Percentiles rank a stretch among this genome's conserved stretches.
Conservation (phyloP, 2,888 invertebrate genomes). For the Nesidiocoris tenuis region DNA sequence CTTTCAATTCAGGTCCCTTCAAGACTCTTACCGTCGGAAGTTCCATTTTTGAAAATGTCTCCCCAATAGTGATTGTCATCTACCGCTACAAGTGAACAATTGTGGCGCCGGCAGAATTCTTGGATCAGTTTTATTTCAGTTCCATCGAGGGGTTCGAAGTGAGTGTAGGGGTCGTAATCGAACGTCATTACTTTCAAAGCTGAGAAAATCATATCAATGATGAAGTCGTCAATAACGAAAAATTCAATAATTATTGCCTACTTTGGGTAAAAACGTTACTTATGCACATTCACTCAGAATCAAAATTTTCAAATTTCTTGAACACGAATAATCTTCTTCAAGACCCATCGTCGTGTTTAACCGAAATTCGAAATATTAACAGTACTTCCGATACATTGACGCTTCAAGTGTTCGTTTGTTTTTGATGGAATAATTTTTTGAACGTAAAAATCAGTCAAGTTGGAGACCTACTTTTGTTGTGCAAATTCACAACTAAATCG, state of each 20-base stretch:
- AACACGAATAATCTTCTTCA: too few relatives aligned
- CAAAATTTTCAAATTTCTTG: too few relatives aligned
- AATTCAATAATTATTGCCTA: too few relatives aligned
- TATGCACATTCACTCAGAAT: too few relatives aligned
- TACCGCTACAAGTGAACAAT: conserved; percentile 56
- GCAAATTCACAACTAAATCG: conserved; percentile 57
- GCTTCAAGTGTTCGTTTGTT: too few relatives aligned
- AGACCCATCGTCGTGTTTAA: too few relatives aligned
- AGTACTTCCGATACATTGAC: too few relatives aligned
- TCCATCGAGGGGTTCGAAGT: conserved; percentile 58
- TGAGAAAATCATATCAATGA: conserved; percentile 16
- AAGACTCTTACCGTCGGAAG: conserved; percentile 41
- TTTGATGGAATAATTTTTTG: not conserved
- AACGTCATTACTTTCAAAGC: conserved; percentile 60
- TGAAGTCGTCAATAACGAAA: not conserved
- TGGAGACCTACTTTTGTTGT: conserved; percentile 54
- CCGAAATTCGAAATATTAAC: not conserved
- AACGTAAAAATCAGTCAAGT: not conserved
- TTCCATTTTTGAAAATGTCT: conserved; percentile 44
- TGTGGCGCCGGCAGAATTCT: conserved; percentile 56
- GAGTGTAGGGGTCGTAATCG: conserved; percentile 63
- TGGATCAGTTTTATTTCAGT: conserved; percentile 55
- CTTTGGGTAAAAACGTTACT: too few relatives aligned
- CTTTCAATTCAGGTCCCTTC: too few relatives aligned
- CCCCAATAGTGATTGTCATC: conserved; percentile 59